phyloP scores from a whole-genome alignment of 2,113 vertebrate species.

The Conger conger region DNA sequence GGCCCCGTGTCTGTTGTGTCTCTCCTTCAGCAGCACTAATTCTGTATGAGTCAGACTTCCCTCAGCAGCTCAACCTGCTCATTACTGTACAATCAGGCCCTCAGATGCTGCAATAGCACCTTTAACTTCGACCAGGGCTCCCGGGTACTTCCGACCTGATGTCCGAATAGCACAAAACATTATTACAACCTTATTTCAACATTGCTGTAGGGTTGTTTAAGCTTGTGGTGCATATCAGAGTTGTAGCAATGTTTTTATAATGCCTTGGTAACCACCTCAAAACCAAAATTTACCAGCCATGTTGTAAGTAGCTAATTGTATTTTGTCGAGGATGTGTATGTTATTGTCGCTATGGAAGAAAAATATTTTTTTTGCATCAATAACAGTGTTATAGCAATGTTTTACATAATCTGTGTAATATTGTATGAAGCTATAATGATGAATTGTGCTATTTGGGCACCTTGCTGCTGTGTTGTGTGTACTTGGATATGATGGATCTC shows the following conservation, averaged over 20 bases:
- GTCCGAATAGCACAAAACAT: background rate
- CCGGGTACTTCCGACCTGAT: background rate
- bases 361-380: no score
- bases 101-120: background rate
- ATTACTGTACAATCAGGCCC: background rate
- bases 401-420: background rate
- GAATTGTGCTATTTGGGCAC: background rate
- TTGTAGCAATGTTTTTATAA: no score
- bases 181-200: no score
- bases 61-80: background rate
- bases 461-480: background rate
- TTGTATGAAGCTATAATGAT: background rate
- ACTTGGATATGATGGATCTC: conserved; percentile 5
- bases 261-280: no score
- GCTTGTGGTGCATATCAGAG: no score
- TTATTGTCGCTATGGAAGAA: no score
- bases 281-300: no score
- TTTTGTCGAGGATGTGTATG: no score
- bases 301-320: no score
- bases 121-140: background rate
- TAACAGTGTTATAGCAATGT: no score
- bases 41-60: background rate
- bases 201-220: no score
- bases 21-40: background rate
- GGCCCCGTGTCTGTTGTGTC: background rate